Evolutionary conservation across 2,113 vertebrate species (phyloP).

Genomic region (Vombatus ursinus): DNA sequence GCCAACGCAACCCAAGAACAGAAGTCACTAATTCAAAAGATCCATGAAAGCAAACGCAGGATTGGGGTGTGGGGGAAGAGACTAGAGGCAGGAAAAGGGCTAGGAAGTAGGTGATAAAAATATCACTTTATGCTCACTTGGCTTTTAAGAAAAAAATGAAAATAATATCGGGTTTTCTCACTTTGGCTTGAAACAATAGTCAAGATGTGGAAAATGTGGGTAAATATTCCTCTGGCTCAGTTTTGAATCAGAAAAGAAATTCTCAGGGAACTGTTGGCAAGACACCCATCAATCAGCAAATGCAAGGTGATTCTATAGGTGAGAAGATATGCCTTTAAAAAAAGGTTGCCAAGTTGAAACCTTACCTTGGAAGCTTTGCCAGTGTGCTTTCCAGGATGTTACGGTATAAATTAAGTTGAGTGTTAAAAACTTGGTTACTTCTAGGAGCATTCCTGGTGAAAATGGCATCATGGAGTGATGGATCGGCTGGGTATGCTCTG

Average conservation of each 20-base stretch:
- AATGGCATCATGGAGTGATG: background rate
- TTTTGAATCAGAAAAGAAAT: background rate
- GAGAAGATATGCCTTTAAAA: slow-evolving; percentile 29
- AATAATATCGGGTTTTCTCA: background rate
- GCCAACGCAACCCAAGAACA: slow-evolving; percentile 42
- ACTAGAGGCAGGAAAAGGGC: background rate
- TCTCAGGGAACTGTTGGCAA: background rate
- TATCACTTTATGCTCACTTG: background rate
- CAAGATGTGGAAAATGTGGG: background rate
- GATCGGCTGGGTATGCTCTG: background rate
- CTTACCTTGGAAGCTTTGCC: background rate
- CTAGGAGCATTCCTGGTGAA: background rate
- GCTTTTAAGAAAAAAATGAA: background rate
- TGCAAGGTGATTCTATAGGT: slow-evolving; percentile 13
- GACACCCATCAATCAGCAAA: background rate
- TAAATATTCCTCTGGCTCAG: background rate
- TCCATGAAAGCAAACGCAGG: slow-evolving; percentile 29
- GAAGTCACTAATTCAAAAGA: slow-evolving; percentile 29
- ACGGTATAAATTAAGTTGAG: background rate
- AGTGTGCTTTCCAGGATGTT: background rate
- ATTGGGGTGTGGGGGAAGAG: background rate
- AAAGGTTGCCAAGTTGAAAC: background rate
- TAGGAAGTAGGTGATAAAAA: background rate
- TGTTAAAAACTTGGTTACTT: background rate
- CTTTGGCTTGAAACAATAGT: background rate